Conservation (phyloP, 2,113 vertebrate species). For the Eptesicus fuscus region DNA sequence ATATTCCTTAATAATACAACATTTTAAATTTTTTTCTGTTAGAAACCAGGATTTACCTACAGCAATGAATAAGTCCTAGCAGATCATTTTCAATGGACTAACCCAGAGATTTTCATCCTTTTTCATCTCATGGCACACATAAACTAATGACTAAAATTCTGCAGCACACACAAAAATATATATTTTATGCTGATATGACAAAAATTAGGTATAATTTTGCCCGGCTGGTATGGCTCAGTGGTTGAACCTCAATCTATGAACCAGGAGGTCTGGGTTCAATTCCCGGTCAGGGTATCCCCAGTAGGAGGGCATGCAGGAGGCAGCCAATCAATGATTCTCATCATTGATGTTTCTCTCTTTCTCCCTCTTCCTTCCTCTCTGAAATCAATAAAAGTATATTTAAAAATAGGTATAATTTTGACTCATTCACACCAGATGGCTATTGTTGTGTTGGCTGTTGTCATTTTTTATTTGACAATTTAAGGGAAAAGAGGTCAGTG, state of each 20-base stretch:
- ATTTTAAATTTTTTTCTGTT: background rate
- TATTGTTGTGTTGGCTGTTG: background rate
- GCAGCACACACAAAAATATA: background rate
- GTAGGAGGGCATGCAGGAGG: no score
- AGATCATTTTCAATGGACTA: background rate
- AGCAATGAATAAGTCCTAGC: constrained; percentile 3
- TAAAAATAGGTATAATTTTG: background rate
- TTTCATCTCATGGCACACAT: background rate
- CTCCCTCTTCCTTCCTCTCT: no score
- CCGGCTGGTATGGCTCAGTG: no score
- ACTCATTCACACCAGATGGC: background rate
- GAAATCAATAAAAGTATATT: no score
- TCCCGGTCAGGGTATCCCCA: no score
- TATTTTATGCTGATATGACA: background rate
- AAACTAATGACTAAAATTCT: background rate
- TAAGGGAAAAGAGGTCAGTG: background rate
- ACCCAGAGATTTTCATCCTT: background rate
- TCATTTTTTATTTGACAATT: background rate
- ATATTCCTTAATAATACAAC: background rate
- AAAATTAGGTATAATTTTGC: background rate
- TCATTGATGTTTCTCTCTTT: no score
- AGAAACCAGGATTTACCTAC: background rate
- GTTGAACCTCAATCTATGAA: no score
- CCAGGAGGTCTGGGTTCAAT: no score
- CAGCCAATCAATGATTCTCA: no score